Percentiles rank a stretch among this genome's conserved stretches.
Evolutionary conservation across 35 echinoderm and acorn worm genomes (phyloP).

Genomic region (Acanthaster planci): DNA sequence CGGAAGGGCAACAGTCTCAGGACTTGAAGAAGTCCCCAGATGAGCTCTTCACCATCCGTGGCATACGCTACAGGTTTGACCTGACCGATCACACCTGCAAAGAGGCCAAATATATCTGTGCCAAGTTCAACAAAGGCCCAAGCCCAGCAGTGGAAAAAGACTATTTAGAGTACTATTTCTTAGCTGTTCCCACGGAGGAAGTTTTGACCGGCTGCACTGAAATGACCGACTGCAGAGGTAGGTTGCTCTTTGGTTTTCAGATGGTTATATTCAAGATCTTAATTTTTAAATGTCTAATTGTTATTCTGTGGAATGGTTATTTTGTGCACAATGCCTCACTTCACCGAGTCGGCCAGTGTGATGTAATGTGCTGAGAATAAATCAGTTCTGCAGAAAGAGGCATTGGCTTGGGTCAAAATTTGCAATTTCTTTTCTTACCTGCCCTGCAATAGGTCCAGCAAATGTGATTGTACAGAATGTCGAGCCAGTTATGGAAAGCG

Average conservation of each 20-base stretch:
- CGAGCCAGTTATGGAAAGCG: background rate
- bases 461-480: background rate
- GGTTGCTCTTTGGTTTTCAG: constrained; percentile 26
- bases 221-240: constrained; percentile 65
- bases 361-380: background rate
- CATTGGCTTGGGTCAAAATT: background rate
- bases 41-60: background rate
- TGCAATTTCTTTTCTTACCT: background rate
- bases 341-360: background rate
- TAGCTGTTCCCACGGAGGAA: constrained; percentile 56
- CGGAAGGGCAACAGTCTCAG: constrained; percentile 4
- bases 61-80: constrained; percentile 32
- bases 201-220: constrained; percentile 71
- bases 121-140: constrained; percentile 70
- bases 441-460: constrained; percentile 1
- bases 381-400: background rate
- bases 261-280: background rate
- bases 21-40: background rate
- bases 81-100: constrained; percentile 62
- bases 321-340: background rate
- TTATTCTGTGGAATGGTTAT: background rate
- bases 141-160: constrained; percentile 22
- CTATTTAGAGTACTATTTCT: constrained; percentile 60
- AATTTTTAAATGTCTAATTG: background rate
- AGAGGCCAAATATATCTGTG: constrained; percentile 70